phyloP scores from a whole-genome alignment of 1,140 invertebrate species.

The Cydia pomonella region DNA sequence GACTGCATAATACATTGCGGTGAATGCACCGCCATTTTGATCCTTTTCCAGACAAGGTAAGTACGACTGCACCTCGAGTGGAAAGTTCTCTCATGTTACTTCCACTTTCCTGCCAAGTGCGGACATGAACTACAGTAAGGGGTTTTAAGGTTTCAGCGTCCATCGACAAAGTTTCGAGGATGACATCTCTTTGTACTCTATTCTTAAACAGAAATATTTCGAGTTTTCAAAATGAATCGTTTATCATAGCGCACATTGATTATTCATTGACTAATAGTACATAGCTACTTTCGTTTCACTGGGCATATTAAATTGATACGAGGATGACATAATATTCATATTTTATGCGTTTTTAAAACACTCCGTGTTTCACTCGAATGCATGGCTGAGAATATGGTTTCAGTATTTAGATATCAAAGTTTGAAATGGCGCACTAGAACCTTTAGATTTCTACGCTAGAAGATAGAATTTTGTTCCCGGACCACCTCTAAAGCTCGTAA shows the following conservation, averaged over 20 bases:
- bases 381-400: conserved; percentile 12
- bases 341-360: neutral
- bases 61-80: conserved; percentile 62
- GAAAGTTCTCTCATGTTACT: conserved; percentile 75
- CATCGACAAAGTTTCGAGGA: conserved; percentile 76
- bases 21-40: conserved; percentile 77
- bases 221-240: conserved; percentile 52
- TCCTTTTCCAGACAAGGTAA: conserved; percentile 78
- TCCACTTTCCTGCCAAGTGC: conserved; percentile 71
- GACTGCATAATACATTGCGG: conserved; percentile 78
- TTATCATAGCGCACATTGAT: conserved; percentile 38
- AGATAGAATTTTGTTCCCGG: conserved; percentile 34
- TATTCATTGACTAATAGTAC: conserved; percentile 75
- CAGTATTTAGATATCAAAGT: conserved; percentile 19
- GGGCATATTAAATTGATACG: conserved; percentile 4
- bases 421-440: conserved; percentile 24
- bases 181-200: conserved; percentile 71
- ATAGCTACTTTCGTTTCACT: conserved; percentile 47
- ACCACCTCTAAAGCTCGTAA: conserved; percentile 36
- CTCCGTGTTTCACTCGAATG: conserved; percentile 5
- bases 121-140: conserved; percentile 66
- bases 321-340: neutral
- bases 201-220: conserved; percentile 64
- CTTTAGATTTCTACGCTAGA: conserved; percentile 26
- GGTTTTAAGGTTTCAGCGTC: conserved; percentile 71